A percentile compares a stretch with the other conserved stretches of the same genome.
Conservation (phyloP, 2,888 invertebrate genomes). For the Amblyjoppa fuscipennis region DNA sequence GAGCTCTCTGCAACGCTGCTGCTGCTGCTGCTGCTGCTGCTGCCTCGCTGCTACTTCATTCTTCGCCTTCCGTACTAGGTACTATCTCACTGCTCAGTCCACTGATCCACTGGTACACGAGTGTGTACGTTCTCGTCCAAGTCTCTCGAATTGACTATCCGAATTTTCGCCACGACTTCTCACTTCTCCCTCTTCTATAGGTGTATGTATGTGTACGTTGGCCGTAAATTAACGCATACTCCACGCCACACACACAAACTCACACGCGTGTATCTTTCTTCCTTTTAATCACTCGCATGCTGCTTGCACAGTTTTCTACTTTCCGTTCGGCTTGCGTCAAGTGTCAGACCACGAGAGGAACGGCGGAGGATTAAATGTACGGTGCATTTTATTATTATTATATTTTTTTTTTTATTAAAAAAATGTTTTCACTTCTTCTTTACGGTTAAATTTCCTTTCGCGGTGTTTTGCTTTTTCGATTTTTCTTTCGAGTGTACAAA, state of each 20-base stretch:
- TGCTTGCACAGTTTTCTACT: constrained; percentile 14
- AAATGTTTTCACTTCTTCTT: not conserved
- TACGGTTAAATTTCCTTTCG: not conserved
- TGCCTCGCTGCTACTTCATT: constrained; percentile 37
- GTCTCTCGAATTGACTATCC: constrained; percentile 42
- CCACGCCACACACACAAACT: not conserved
- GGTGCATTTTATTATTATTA: not conserved
- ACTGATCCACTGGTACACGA: constrained; percentile 26
- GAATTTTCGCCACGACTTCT: constrained; percentile 43
- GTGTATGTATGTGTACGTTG: not conserved
- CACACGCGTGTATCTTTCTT: constrained; percentile 8
- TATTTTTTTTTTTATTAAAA: not conserved
- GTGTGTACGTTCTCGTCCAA: constrained; percentile 22
- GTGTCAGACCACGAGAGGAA: not conserved
- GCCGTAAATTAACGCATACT: not conserved
- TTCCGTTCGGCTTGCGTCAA: constrained; percentile 18
- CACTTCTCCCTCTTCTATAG: not conserved
- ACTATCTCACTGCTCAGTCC: constrained; percentile 41
- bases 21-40: constrained; percentile 17
- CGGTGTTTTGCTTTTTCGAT: not conserved
- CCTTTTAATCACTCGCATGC: constrained; percentile 2
- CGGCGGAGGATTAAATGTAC: not conserved
- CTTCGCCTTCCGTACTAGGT: constrained; percentile 35
- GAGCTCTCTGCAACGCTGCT: constrained; percentile 21
- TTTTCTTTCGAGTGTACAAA: not conserved